These are phyloP conservation scores for Anarsia innoxiella DNA, from an alignment of 2,888 invertebrate genomes.

Conservation along the genomic window DNA sequence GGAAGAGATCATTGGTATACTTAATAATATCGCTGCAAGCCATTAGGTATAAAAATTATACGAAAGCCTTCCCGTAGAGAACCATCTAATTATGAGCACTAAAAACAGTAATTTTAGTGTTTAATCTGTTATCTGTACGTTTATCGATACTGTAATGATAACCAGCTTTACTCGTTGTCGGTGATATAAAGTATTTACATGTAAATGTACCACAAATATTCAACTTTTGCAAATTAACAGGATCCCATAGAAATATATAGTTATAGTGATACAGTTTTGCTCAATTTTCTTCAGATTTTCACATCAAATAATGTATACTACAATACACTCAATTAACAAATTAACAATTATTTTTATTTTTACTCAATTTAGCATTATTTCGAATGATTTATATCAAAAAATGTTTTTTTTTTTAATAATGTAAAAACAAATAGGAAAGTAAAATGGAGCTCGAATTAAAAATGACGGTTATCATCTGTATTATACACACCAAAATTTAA, in stretches of 20 bases:
- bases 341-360: too few relatives aligned
- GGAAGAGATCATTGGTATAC: conserved; percentile 15
- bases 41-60: conserved; percentile 23
- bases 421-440: conserved; percentile 3
- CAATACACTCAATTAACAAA: too few relatives aligned
- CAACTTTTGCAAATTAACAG: not conserved
- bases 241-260: not conserved
- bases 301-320: too few relatives aligned
- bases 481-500: conserved; percentile 38
- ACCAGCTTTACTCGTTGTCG: conserved; percentile 8
- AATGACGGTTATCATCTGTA: conserved; percentile 4
- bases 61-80: conserved; percentile 21
- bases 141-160: conserved; percentile 24
- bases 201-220: conserved; percentile 8
- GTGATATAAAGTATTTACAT: conserved; percentile 6
- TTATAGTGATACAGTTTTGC: not conserved
- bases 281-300: too few relatives aligned
- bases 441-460: conserved; percentile 7
- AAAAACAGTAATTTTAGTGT: conserved; percentile 31
- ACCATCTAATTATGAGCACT: conserved; percentile 32
- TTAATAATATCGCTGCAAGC: conserved; percentile 20
- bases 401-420: too few relatives aligned
- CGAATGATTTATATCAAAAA: too few relatives aligned
- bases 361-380: too few relatives aligned
- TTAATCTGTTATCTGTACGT: conserved; percentile 27